A percentile compares a stretch with the other conserved stretches of the same genome.
Conservation (phyloP, 35 echinoderm and acorn worm genomes). For the Lytechinus variegatus region DNA sequence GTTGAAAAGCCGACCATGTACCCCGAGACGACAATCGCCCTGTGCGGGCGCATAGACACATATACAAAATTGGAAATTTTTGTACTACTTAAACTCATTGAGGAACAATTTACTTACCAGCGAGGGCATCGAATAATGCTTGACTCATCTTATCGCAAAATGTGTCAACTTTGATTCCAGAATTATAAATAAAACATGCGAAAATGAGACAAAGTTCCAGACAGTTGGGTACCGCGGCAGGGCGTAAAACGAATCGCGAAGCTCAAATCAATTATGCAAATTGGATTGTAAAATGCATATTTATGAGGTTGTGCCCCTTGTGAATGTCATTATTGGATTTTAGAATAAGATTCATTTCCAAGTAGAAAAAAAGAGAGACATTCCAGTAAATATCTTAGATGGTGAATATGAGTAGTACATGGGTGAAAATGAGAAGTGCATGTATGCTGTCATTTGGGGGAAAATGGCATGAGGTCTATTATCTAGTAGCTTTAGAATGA, state of each 20-base stretch:
- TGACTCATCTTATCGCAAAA: not conserved
- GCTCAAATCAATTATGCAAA: conserved; percentile 20
- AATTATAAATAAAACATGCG: not conserved
- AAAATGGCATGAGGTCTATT: too few species aligned
- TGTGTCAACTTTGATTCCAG: not conserved
- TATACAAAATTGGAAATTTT: too few species aligned
- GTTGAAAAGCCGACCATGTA: too few species aligned
- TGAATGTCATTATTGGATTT: not conserved
- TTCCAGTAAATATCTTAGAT: too few species aligned
- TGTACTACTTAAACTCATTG: not conserved
- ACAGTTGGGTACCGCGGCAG: not conserved
- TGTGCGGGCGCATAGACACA: too few species aligned
- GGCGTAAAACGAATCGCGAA: conserved; percentile 24
- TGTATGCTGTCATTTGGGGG: too few species aligned
- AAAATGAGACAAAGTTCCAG: conserved; percentile 13
- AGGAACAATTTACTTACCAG: conserved; percentile 5
- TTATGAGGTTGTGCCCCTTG: not conserved
- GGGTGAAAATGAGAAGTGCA: too few species aligned
- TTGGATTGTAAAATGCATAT: conserved; percentile 16
- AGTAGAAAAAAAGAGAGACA: too few species aligned
- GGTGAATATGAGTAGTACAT: too few species aligned
- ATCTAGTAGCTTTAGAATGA: too few species aligned
- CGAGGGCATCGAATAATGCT: conserved; percentile 48
- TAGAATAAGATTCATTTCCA: too few species aligned
- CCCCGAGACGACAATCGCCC: too few species aligned